Evolutionary conservation across 1,140 invertebrate species (phyloP).

Genomic region (Zaprionus africanus): DNA sequence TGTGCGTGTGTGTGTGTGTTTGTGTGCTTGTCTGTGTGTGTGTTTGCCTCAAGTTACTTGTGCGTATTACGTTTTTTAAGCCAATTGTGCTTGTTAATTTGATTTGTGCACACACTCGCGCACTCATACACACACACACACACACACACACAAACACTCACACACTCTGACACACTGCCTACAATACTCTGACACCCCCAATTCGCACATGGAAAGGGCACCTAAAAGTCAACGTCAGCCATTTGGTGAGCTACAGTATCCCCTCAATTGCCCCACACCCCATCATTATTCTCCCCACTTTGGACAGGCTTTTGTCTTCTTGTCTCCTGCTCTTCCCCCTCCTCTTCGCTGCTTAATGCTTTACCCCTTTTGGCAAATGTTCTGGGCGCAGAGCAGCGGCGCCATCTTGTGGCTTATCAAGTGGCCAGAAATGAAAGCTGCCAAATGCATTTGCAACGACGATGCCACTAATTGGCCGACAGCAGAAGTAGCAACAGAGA

Average conservation of each 20-base stretch:
- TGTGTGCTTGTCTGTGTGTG: constrained; percentile 19
- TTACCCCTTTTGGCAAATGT: neutral
- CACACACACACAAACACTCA: constrained; percentile 19
- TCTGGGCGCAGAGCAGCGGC: constrained; percentile 16
- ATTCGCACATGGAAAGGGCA: neutral
- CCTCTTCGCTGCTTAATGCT: neutral
- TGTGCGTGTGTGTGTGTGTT: constrained; percentile 26
- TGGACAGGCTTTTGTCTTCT: constrained; percentile 19
- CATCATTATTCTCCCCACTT: constrained; percentile 2
- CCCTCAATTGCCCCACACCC: too few species aligned
- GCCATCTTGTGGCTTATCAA: constrained; percentile 72
- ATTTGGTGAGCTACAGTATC: constrained; percentile 31
- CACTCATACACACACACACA: constrained; percentile 26
- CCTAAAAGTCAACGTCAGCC: constrained; percentile 46
- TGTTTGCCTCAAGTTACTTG: constrained; percentile 60
- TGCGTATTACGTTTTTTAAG: constrained; percentile 68
- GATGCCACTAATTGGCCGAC: constrained; percentile 4
- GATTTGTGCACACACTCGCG: constrained; percentile 59
- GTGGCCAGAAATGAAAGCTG: constrained; percentile 39
- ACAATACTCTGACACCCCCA: neutral
- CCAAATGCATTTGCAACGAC: constrained; percentile 11
- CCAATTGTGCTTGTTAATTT: constrained; percentile 82
- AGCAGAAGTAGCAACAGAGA: neutral
- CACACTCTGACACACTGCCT: neutral
- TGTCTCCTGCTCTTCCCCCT: neutral